A percentile compares a stretch with the other conserved stretches of the same genome.
These are phyloP conservation scores for Charanyca ferruginea DNA, from an alignment of 2,888 invertebrate genomes.

Conservation along the genomic window DNA sequence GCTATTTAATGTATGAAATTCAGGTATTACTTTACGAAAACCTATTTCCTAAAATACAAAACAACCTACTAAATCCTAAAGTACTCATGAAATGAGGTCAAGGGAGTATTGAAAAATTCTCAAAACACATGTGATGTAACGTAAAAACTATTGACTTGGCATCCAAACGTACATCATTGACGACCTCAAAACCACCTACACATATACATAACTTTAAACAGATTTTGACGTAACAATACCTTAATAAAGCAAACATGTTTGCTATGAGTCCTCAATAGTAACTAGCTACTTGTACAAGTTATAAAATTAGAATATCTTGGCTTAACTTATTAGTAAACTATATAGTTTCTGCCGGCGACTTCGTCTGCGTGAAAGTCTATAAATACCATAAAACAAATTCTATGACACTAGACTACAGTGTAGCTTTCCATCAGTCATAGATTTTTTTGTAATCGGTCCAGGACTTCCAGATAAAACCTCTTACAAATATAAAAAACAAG, in stretches of 20 bases:
- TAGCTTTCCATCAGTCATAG: too few relatives aligned
- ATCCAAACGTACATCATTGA: conserved; percentile 53
- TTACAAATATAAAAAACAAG: too few relatives aligned
- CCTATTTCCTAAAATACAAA: conserved; percentile 12
- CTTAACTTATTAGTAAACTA: conserved; percentile 23
- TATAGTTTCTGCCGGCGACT: too few relatives aligned
- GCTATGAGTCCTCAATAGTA: conserved; percentile 21
- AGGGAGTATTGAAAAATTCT: conserved; percentile 51
- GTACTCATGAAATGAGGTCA: conserved; percentile 58
- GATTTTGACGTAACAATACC: conserved; percentile 61
- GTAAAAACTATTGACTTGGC: conserved; percentile 57
- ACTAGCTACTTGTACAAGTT: conserved; percentile 23
- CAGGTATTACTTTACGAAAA: neutral
- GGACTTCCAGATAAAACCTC: too few relatives aligned
- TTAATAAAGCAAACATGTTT: conserved; percentile 59
- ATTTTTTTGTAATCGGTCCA: too few relatives aligned
- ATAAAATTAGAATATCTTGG: conserved; percentile 21
- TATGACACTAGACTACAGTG: too few relatives aligned
- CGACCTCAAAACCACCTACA: conserved; percentile 65
- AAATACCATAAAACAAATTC: too few relatives aligned
- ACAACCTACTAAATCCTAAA: conserved; percentile 19
- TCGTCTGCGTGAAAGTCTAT: too few relatives aligned
- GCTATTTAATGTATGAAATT: conserved; percentile 11
- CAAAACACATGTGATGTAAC: conserved; percentile 51
- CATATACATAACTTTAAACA: conserved; percentile 46